Evolutionary conservation across 2,888 invertebrate genomes (phyloP).

Genomic region (Thymelicus acteon): DNA sequence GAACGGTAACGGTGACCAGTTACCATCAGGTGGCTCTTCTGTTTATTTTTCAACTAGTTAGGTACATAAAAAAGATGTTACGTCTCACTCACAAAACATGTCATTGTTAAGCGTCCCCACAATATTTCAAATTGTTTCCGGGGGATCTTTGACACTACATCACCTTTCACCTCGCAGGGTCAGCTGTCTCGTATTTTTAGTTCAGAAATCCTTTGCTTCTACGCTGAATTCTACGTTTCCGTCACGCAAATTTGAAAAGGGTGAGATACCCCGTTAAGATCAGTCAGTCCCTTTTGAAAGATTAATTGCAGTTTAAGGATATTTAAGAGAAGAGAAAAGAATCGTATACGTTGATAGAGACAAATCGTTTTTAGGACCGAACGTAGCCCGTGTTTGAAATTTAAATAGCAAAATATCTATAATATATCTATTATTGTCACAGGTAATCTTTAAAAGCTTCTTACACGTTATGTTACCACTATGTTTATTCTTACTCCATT

Average conservation of each 20-base stretch:
- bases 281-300: background rate
- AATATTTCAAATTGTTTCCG: background rate
- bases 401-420: no score
- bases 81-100: background rate
- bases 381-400: no score
- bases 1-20: no score
- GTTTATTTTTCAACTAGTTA: no score
- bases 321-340: background rate
- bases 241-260: constrained; percentile 8
- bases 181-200: background rate
- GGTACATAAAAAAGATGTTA: no score
- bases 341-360: background rate
- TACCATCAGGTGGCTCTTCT: no score
- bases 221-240: background rate
- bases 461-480: no score
- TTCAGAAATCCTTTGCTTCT: background rate
- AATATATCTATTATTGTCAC: no score
- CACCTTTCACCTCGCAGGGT: background rate
- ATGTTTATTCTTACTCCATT: no score
- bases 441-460: no score
- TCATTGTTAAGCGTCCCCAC: background rate
- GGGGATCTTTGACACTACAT: background rate
- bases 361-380: background rate
- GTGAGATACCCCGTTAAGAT: background rate
- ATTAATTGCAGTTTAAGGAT: constrained; percentile 6